phyloP scores from a whole-genome alignment of 2,113 vertebrate species.

The Emydura subglobosa region DNA sequence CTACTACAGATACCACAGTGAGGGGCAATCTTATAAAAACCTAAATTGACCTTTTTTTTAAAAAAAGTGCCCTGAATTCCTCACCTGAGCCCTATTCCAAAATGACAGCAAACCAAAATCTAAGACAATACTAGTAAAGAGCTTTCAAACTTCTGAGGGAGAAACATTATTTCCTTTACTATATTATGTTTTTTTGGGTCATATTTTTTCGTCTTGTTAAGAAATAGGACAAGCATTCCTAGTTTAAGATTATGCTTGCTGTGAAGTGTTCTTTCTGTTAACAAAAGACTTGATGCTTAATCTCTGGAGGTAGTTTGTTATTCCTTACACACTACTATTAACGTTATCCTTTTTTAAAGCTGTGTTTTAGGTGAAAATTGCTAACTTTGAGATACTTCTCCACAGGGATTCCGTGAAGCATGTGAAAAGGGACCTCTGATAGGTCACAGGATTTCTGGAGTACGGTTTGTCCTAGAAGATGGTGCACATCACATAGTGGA shows the following conservation, averaged over 20 bases:
- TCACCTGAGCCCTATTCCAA: rapidly evolving
- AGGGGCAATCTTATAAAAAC: background rate
- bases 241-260: rapidly evolving
- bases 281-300: background rate
- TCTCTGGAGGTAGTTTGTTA: background rate
- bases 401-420: slow-evolving; percentile 90
- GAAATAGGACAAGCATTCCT: background rate
- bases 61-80: background rate
- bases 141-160: background rate
- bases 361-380: background rate
- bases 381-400: background rate
- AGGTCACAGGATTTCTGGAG: slow-evolving; percentile 91
- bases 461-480: slow-evolving; percentile 90
- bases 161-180: background rate
- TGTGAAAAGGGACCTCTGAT: slow-evolving; percentile 91
- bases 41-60: rapidly evolving
- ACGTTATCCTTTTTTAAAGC: background rate
- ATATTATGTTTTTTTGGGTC: background rate
- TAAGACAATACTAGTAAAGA: rapidly evolving
- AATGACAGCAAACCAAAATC: background rate
- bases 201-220: background rate
- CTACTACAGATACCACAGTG: background rate
- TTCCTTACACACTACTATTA: background rate
- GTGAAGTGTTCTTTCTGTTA: background rate
- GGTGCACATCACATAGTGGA: slow-evolving; percentile 96